A percentile compares a stretch with the other conserved stretches of the same genome.
phyloP scores from a whole-genome alignment of 2,113 vertebrate species.

The Coreoperca whiteheadi region DNA sequence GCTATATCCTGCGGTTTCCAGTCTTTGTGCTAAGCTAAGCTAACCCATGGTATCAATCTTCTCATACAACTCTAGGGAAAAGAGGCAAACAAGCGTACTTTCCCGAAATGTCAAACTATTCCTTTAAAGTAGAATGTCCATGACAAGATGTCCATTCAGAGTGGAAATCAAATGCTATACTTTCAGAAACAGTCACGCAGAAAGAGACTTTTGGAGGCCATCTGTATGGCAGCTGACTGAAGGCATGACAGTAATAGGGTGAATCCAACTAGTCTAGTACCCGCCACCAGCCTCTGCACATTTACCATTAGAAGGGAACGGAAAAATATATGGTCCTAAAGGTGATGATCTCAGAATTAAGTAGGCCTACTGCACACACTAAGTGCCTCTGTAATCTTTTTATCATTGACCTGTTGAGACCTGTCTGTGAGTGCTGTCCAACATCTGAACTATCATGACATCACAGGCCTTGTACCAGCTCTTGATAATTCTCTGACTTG shows the following conservation, averaged over 20 bases:
- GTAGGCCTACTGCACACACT: background rate
- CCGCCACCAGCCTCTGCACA: background rate
- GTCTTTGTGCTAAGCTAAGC: no score
- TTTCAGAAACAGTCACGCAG: background rate
- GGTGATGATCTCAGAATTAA: slow-evolving; percentile 44
- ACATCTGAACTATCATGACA: slow-evolving; percentile 60
- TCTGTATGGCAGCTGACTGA: background rate
- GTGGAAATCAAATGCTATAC: background rate
- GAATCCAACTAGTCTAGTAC: background rate
- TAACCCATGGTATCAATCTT: background rate
- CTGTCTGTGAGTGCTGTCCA: slow-evolving; percentile 39
- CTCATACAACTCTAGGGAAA: background rate
- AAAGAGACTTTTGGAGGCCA: background rate
- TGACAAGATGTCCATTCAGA: background rate
- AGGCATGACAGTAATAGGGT: background rate
- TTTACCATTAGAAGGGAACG: background rate
- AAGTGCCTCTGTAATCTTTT: slow-evolving; percentile 55
- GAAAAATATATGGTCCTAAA: slow-evolving; percentile 16
- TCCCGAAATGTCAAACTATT: background rate
- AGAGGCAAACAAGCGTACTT: background rate
- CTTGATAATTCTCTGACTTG: slow-evolving; percentile 37
- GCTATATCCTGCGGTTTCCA: no score
- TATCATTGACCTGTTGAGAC: slow-evolving; percentile 51
- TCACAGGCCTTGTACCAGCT: slow-evolving; percentile 31
- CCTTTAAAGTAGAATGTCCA: background rate